Conservation (phyloP, 1,140 invertebrate genomes). For the Drosophila fuyamai region DNA sequence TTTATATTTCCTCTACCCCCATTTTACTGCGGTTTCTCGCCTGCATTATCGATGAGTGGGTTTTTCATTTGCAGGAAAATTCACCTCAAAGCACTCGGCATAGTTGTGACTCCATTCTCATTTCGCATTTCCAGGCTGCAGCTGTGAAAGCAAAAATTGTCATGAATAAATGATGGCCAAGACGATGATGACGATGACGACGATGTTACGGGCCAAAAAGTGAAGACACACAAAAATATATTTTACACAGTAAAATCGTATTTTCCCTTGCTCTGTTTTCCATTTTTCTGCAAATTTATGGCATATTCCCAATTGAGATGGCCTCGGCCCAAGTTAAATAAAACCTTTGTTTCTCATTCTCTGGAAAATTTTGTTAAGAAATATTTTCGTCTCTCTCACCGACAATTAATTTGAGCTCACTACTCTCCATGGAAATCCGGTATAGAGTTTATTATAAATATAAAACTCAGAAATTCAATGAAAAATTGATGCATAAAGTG, state of each 20-base stretch:
- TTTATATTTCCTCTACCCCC: slow-evolving; percentile 40
- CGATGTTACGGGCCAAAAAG: slow-evolving; percentile 20
- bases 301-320: slow-evolving; percentile 62
- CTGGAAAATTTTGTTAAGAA: slow-evolving; percentile 26
- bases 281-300: slow-evolving; percentile 53
- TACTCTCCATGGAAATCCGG: slow-evolving; percentile 13
- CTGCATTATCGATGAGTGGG: slow-evolving; percentile 67
- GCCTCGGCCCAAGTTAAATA: slow-evolving; percentile 25
- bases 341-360: slow-evolving; percentile 21
- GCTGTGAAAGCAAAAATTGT: slow-evolving; percentile 46
- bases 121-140: slow-evolving; percentile 43
- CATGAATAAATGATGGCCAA: slow-evolving; percentile 67
- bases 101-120: slow-evolving; percentile 48
- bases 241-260: slow-evolving; percentile 29
- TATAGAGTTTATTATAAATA: slow-evolving; percentile 28
- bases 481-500: slow-evolving; percentile 53
- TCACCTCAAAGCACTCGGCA: slow-evolving; percentile 46
- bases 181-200: slow-evolving; percentile 23
- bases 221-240: slow-evolving; percentile 44
- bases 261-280: slow-evolving; percentile 21
- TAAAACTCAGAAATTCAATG: slow-evolving; percentile 29
- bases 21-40: slow-evolving; percentile 42
- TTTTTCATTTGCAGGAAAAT: slow-evolving; percentile 47
- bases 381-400: slow-evolving; percentile 5
- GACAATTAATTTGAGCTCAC: slow-evolving; percentile 41